These are phyloP conservation scores for Andrena trimmerana DNA, from an alignment of 2,888 invertebrate genomes.

Conservation along the genomic window DNA sequence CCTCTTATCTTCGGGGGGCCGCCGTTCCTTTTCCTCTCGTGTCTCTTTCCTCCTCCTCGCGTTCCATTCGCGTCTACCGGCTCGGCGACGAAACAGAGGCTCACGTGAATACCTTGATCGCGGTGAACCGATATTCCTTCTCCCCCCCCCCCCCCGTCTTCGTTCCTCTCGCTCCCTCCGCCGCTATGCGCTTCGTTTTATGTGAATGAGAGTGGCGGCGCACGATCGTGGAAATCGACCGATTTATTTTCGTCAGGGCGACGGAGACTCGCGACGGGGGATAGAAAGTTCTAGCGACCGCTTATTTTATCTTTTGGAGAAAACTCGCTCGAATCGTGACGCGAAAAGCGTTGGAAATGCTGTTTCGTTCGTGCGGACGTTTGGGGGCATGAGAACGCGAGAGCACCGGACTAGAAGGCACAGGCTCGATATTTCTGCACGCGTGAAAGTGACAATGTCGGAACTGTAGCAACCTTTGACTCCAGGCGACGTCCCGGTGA, in stretches of 20 bases:
- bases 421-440: slow-evolving; percentile 7
- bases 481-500: slow-evolving; percentile 48
- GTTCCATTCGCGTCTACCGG: slow-evolving; percentile 62
- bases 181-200: slow-evolving; percentile 32
- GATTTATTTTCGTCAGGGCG: slow-evolving; percentile 50
- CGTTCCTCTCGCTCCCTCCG: background rate
- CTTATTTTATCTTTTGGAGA: too few relatives aligned
- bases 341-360: background rate
- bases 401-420: background rate
- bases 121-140: slow-evolving; percentile 51
- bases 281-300: too few relatives aligned
- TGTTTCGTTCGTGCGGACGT: background rate
- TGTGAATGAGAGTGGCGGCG: slow-evolving; percentile 17
- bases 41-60: slow-evolving; percentile 48
- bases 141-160: background rate
- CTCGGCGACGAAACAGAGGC: slow-evolving; percentile 56
- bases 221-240: slow-evolving; percentile 40
- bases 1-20: slow-evolving; percentile 33
- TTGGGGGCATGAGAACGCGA: background rate
- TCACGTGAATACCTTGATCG: slow-evolving; percentile 64
- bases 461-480: slow-evolving; percentile 68
- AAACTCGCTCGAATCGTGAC: slow-evolving; percentile 9
- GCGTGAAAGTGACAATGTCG: slow-evolving; percentile 61
- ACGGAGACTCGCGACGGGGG: slow-evolving; percentile 22
- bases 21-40: slow-evolving; percentile 44